Conservation (phyloP, 2,888 invertebrate genomes). For the Pammene fasciana region DNA sequence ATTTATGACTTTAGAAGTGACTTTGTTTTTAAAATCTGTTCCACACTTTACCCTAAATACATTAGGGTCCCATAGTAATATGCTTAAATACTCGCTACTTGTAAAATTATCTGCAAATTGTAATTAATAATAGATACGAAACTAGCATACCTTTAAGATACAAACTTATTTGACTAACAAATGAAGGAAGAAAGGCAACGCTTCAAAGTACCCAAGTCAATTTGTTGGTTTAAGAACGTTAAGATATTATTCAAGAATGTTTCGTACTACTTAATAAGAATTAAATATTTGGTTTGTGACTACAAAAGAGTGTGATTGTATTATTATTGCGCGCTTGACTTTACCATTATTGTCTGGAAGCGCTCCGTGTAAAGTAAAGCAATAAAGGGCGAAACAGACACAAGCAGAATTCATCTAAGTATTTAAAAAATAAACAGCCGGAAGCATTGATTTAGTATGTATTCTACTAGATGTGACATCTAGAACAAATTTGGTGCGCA, state of each 20-base stretch:
- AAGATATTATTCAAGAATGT: slow-evolving; percentile 5
- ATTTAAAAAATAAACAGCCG: too few relatives aligned
- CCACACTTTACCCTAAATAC: too few relatives aligned
- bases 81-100: neutral
- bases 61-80: neutral
- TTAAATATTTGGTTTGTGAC: neutral
- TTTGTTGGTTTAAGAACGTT: slow-evolving; percentile 1
- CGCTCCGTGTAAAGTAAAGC: too few relatives aligned
- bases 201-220: slow-evolving; percentile 3
- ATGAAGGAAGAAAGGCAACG: slow-evolving; percentile 7
- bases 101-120: slow-evolving; percentile 6
- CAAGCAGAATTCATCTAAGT: too few relatives aligned
- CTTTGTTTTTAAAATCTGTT: too few relatives aligned
- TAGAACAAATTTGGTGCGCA: too few relatives aligned
- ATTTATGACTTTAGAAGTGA: too few relatives aligned
- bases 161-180: slow-evolving; percentile 22
- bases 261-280: neutral
- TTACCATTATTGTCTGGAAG: neutral
- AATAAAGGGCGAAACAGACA: too few relatives aligned
- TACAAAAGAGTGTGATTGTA: neutral
- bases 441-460: too few relatives aligned
- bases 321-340: neutral
- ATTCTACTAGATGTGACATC: too few relatives aligned
- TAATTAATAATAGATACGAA: slow-evolving; percentile 21
- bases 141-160: slow-evolving; percentile 13